Percentiles rank a stretch among this genome's conserved stretches.
phyloP scores from a whole-genome alignment of 2,888 invertebrate genomes.

The Lepidochrysops patricia region DNA sequence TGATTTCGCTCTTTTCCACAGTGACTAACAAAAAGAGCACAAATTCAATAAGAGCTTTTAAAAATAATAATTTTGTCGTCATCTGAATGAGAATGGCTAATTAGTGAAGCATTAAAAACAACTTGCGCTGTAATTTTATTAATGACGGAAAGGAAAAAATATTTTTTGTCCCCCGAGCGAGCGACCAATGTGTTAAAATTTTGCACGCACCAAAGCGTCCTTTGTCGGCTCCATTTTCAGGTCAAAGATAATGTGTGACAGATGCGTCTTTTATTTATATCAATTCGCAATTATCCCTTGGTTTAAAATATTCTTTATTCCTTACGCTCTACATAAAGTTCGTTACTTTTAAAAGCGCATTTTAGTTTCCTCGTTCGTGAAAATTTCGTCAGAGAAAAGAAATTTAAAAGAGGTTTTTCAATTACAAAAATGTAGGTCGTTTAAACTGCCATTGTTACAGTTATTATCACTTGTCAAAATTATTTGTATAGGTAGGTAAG shows the following conservation, averaged over 20 bases:
- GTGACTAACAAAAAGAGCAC: background rate
- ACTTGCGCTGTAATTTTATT: constrained; percentile 11
- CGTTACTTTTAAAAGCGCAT: background rate
- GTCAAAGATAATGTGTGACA: constrained; percentile 20
- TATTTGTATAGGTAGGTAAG: too few relatives aligned
- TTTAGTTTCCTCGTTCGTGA: background rate
- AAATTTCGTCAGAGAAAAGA: background rate
- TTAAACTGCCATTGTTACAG: background rate
- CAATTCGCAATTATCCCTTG: background rate
- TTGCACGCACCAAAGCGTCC: constrained; percentile 43
- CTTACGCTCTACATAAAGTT: background rate
- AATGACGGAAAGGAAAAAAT: constrained; percentile 9
- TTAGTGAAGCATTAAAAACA: background rate
- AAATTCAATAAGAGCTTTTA: background rate
- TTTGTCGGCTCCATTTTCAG: constrained; percentile 36
- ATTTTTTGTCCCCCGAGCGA: constrained; percentile 11
- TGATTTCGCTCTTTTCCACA: too few relatives aligned
- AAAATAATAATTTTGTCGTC: background rate
- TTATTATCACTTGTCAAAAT: background rate
- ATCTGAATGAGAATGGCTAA: background rate
- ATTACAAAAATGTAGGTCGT: background rate
- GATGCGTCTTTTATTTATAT: constrained; percentile 14
- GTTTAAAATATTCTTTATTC: background rate
- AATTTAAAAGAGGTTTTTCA: background rate
- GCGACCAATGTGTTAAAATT: constrained; percentile 48